Base-by-base conservation (phyloP, 1,140 invertebrate genomes). In the Aphelenchoides besseyi region DNA sequence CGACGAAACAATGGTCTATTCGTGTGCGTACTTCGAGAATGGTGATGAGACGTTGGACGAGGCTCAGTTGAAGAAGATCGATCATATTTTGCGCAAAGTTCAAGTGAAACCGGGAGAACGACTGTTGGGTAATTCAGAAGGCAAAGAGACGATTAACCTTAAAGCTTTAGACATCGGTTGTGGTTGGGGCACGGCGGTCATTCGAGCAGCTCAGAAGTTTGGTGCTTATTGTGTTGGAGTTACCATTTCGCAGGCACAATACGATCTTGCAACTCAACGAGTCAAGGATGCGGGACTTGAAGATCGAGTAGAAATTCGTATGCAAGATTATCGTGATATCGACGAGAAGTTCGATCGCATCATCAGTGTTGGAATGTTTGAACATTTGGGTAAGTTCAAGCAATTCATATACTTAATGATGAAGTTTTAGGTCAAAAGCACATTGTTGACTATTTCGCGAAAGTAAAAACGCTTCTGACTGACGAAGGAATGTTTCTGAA, bases 281-380 rank as follows among this genome's bases (percentile, higher is more conserved):
- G 66, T 30, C 8, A 30, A 18, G 12, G 55, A 67, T 28, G n/a
- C 18, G 3, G 66, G 66, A 5, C 3, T 68, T 8, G 62, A 9
- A n/a, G 66, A 68, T 67, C 52, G 55, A 9, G 66, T 68, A 3
- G 26, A 68, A 12, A 12, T 68, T n/a, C 16, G 26, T 9, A 9
- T 68, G 53, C 52, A 67, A n/a, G 66, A 68, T 54, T 68, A 68
- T 68, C 66, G 66, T 54, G 55, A 68, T 18, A 12, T 68, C 53
- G 18, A 63, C 3, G 66, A 29, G 3, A 3, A 68, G 53, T 68
- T 68, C 53, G 66, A 68, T 67, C 66, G 66, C 3, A 66, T 68
- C 26, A 30, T 68, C 8, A 12, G 9, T 3, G 26, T 68, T 28
- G 66, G 55, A n/a, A 68, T 68, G 66, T 68, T 69, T 54, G 66